Evolutionary conservation across 2,797 vertebrate genomes (phyloP).

Genomic region (Spea hammondii): DNA sequence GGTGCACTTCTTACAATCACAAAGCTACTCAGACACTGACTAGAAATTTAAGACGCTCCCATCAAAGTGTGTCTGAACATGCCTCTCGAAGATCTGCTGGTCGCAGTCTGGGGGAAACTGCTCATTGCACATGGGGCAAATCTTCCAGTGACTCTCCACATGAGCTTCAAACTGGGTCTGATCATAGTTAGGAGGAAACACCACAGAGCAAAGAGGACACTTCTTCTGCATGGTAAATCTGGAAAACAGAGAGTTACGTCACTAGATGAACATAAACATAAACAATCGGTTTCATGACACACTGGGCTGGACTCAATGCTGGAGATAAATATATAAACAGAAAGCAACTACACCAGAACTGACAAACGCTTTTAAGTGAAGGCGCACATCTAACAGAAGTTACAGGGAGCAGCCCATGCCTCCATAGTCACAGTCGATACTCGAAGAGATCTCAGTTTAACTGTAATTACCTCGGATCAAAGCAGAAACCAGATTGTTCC

Average conservation of each 20-base stretch:
- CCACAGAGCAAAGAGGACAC: constrained; percentile 91
- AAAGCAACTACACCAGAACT: no score
- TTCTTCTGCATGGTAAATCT: constrained; percentile 92
- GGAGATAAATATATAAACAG: background rate
- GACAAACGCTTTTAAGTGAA: no score
- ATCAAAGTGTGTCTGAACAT: constrained; percentile 95
- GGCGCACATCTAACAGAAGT: no score
- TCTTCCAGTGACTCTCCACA: constrained; percentile 98
- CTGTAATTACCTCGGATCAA: constrained; percentile 85
- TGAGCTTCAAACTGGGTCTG: constrained; percentile 97
- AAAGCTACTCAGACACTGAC: constrained; percentile 58
- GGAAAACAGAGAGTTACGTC: constrained; percentile 29
- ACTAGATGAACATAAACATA: no score
- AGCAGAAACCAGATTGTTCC: constrained; percentile 88
- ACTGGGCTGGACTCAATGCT: no score
- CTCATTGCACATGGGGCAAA: constrained; percentile 96
- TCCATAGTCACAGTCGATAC: no score
- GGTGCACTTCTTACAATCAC: constrained; percentile 52
- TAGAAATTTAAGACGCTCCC: constrained; percentile 85
- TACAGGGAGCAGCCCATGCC: no score
- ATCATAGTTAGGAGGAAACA: constrained; percentile 96
- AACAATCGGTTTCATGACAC: no score
- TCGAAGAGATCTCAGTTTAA: background rate
- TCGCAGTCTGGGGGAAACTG: constrained; percentile 96
- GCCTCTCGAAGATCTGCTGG: constrained; percentile 92